Evolutionary conservation across 2,113 vertebrate species (phyloP), one percentile per base, ranked within the genome.

Genomic region (Macrotis lagotis): DNA sequence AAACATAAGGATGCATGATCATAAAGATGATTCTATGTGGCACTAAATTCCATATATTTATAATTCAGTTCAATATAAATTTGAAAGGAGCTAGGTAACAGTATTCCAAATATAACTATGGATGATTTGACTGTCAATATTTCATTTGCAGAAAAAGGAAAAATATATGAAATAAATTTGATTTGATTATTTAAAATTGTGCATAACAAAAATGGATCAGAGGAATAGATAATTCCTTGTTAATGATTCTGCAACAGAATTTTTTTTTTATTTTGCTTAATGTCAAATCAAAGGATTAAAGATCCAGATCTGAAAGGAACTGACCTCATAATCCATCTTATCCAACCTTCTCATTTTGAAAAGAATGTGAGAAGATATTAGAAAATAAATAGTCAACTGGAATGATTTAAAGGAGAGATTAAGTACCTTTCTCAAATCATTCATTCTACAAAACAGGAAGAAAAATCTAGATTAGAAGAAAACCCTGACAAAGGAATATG

Each of bases 121-220:
- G 10, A 2, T 51, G 50, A 26, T 24, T 31, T 90, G 24, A 90
- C 52, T 10, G 16, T 25, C 92, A 90, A 59, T 88, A 31, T 44
- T 93, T 92, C 4, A 91, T 26, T 91, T 92, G 19, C 90, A 59
- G 25, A 44, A 24, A 48, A 96, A 51, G n/a, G 51, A 37, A 53
- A 92, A 93, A 88, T 90, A 44, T 96, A 50, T 83, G 25, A 25
- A 89, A 48, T 83, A 83, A n/a, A 83, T 44, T 74, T 74, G 37
- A 44, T 83, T 83, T 83, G n/a, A 24, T 83, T 7, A 83, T 0
- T 83, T 83, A 66, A 66, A 66, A 66, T 66, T 8, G 37, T 22
- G n/a, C 37, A 83, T 44, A 44, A 83, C 1, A 83, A 44, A 44
- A 83, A 2, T 44, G 6, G 44, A 37, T 24, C 37, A 83, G 24